A percentile compares a stretch with the other conserved stretches of the same genome.
These are phyloP conservation scores for Aporophyla nigra DNA, from an alignment of 2,888 invertebrate species.

Conservation along the genomic window DNA sequence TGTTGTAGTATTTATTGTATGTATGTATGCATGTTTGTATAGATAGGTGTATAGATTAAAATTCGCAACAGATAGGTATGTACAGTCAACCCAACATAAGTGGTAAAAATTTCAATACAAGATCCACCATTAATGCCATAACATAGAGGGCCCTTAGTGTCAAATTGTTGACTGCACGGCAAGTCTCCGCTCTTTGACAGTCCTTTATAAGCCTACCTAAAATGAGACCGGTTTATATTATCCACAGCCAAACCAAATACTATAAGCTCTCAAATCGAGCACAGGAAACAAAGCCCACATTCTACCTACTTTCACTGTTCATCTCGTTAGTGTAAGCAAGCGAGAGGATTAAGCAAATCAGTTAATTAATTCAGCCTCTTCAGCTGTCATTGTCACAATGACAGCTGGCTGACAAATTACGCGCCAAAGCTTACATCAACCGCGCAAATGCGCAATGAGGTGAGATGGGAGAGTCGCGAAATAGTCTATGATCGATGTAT, in stretches of 20 bases:
- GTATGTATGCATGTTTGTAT: too few species aligned
- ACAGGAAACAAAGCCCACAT: conserved; percentile 36
- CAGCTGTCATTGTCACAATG: conserved; percentile 42
- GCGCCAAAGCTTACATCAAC: conserved; percentile 46
- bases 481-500: conserved; percentile 15
- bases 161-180: not conserved
- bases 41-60: too few species aligned
- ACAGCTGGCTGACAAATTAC: conserved; percentile 60
- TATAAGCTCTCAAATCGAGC: conserved; percentile 2
- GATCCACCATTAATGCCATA: not conserved
- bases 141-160: not conserved
- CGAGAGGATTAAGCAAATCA: conserved; percentile 43
- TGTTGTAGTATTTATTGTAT: too few species aligned
- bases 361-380: conserved; percentile 43
- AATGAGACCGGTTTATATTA: conserved; percentile 21
- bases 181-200: not conserved
- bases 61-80: not conserved
- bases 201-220: not conserved
- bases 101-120: not conserved
- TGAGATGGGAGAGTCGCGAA: conserved; percentile 12
- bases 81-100: not conserved
- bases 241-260: not conserved
- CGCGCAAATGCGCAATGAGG: conserved; percentile 20
- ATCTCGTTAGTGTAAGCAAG: conserved; percentile 46
- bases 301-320: conserved; percentile 43